phyloP scores from a whole-genome alignment of 1,140 invertebrate species.

The Berghia stephanieae region DNA sequence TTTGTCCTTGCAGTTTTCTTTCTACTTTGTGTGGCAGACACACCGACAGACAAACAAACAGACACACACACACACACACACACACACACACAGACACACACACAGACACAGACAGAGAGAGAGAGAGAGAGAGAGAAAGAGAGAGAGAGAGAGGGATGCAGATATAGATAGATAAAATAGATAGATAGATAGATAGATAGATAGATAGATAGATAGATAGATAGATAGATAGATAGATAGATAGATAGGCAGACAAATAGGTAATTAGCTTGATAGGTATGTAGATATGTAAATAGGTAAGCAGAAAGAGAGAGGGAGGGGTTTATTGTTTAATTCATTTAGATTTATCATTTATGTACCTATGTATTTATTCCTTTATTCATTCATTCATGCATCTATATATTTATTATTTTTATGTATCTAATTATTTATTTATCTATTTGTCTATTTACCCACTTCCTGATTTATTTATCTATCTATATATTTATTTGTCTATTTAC shows the following conservation, averaged over 20 bases:
- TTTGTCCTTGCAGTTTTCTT: no score
- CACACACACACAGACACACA: background rate
- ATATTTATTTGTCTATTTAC: no score
- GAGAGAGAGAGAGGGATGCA: background rate
- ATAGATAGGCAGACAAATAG: background rate
- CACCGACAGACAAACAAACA: background rate
- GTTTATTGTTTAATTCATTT: no score
- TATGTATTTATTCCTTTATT: no score
- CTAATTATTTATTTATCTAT: no score
- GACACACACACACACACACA: slow-evolving; percentile 1
- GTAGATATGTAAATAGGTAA: background rate
- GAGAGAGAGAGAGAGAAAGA: background rate
- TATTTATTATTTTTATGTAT: no score
- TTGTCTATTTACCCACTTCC: no score
- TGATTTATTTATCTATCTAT: no score
- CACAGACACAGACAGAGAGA: background rate
- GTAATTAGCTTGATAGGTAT: background rate
- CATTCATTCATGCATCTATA: no score
- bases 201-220: background rate
- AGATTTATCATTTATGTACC: no score
- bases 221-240: background rate
- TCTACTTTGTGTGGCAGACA: no score
- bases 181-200: background rate
- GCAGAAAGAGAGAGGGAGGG: slow-evolving; percentile 8
- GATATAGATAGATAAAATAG: background rate